These are phyloP conservation scores for Bradypodion ventrale DNA, from an alignment of 2,797 vertebrate genomes.

Conservation along the genomic window DNA sequence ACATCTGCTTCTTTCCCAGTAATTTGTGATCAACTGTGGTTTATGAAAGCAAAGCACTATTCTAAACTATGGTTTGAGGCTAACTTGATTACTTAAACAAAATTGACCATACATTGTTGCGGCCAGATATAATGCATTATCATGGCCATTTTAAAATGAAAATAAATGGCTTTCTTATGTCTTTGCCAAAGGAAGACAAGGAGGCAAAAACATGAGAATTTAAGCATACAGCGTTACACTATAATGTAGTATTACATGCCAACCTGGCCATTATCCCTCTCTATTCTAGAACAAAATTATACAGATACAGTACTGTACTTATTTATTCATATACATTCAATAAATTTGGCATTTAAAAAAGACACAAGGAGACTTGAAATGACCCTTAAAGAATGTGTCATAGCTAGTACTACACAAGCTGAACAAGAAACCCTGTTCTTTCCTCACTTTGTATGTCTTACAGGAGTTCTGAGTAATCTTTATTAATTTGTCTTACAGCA, in stretches of 20 bases:
- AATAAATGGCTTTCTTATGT: neutral
- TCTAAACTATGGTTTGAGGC: neutral
- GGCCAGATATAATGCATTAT: neutral
- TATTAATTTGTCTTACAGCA: no score
- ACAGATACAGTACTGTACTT: neutral
- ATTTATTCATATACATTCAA: neutral
- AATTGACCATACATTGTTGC: neutral
- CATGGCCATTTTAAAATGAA: neutral
- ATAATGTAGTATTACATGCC: neutral
- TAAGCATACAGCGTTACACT: neutral
- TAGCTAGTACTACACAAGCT: neutral
- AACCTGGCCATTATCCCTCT: neutral
- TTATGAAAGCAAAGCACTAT: neutral
- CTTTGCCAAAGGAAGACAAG: no score
- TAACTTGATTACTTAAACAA: neutral
- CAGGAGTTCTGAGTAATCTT: no score
- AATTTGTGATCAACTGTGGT: neutral
- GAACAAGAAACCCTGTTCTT: neutral
- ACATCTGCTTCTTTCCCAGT: neutral
- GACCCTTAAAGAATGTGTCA: neutral
- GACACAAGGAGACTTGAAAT: neutral
- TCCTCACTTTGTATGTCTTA: no score
- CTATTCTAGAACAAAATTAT: neutral
- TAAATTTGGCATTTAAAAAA: neutral
- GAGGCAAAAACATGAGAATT: neutral